Evolutionary conservation across 1,140 invertebrate species (phyloP), one percentile per base, ranked within the genome.

Genomic region (Fopius arisanus): DNA sequence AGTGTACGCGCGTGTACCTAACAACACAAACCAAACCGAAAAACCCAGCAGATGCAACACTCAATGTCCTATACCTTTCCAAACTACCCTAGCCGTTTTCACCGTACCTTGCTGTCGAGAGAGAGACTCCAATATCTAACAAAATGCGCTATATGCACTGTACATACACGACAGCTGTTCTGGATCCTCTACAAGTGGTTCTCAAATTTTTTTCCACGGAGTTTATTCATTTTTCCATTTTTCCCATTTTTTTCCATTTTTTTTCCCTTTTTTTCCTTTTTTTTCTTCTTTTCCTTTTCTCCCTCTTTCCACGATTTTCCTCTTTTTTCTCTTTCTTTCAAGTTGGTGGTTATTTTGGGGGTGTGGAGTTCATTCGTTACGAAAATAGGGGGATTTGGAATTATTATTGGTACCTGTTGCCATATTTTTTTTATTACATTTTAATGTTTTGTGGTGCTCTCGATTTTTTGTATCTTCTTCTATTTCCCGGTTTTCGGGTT

Each of bases 131-230:
- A 14, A 59, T 59, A 59, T 59, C 54, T 59, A 48, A 59, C 54
- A 23, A 59, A 59, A 59, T 59, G 23, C 54, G 19, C 16, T 59
- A 23, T 59, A 59, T 26, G 10, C 23, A 51, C 43, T 16, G 43
- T 51, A 51, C 33, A 10, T 59, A 59, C 29, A 65, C 62, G 62
- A 83, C 86, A 87, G 84, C 86, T 87, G 84, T 86, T 84, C 43
- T 5, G 33, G 43, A 3, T 43, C 86, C 85, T 84, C 85, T 87
- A 86, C 85, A 86, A 87, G 85, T 86, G 86, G 84, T 87, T 86
- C 86, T 86, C 85, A 87, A 85, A 86, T 83, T 84, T 80, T 48
- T 48, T 48, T 48, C 16, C 43, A 12, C 14, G 7, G 14, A 14
- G 5, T 48, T 48, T 48, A 19, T 48, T n/a, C 1, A 80, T 79